Percentiles rank a stretch among this genome's conserved stretches.
Conservation (phyloP, 2,113 vertebrate genomes). For the Lepus europaeus region DNA sequence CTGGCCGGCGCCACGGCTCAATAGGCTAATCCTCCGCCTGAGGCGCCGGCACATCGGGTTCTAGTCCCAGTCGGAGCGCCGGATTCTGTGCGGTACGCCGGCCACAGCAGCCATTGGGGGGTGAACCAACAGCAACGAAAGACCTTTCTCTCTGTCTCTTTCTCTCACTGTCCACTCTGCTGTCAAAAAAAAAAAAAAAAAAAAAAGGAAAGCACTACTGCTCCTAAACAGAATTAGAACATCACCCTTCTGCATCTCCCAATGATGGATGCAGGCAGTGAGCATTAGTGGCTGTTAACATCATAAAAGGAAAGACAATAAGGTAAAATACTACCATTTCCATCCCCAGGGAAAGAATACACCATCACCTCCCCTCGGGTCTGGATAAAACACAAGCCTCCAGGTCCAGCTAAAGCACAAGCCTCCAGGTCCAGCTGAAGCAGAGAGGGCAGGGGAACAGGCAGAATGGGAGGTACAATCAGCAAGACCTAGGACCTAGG, state of each 20-base stretch:
- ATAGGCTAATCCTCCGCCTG: too few relatives aligned
- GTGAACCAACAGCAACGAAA: too few relatives aligned
- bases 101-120: too few relatives aligned
- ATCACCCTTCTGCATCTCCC: background rate
- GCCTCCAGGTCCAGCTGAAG: background rate
- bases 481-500: background rate
- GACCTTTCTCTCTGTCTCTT: too few relatives aligned
- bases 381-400: background rate
- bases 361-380: background rate
- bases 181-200: background rate
- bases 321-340: background rate
- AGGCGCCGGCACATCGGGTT: too few relatives aligned
- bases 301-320: constrained; percentile 27
- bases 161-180: too few relatives aligned
- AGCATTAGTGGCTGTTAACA: background rate
- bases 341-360: background rate
- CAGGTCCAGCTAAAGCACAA: background rate
- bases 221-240: background rate
- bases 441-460: background rate
- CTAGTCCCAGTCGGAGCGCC: too few relatives aligned
- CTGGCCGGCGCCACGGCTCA: background rate
- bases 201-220: background rate
- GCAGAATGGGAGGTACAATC: background rate
- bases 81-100: too few relatives aligned
- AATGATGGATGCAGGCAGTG: background rate